phyloP scores from a whole-genome alignment of 1,140 invertebrate genomes.

The Cyclargus thomasi region DNA sequence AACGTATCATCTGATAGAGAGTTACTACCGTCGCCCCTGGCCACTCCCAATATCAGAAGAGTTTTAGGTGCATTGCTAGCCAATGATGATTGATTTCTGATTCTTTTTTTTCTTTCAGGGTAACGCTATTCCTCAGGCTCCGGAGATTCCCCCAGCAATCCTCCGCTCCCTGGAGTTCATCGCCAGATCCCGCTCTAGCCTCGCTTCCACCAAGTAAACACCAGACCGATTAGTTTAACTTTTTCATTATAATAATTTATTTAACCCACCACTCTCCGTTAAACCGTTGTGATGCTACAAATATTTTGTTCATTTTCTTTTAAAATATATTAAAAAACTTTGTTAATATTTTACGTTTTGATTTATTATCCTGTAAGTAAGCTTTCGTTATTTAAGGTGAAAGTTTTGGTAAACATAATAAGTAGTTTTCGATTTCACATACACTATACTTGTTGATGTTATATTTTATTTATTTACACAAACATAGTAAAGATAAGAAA shows the following conservation, averaged over 20 bases:
- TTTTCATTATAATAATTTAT: not conserved
- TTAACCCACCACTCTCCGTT: not conserved
- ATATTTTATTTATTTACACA: no score
- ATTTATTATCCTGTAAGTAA: not conserved
- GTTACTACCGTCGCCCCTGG: no score
- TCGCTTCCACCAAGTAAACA: not conserved
- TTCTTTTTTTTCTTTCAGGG: conserved; percentile 45
- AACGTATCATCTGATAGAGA: no score
- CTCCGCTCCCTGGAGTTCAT: conserved; percentile 64
- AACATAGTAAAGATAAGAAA: no score
- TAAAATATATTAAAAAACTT: not conserved
- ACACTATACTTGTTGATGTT: no score
- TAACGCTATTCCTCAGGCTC: conserved; percentile 66
- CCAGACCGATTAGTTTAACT: not conserved
- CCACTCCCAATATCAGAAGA: no score
- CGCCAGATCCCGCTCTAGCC: conserved; percentile 30
- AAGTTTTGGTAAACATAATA: no score
- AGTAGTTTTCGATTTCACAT: no score
- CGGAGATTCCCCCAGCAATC: conserved; percentile 65
- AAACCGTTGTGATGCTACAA: not conserved
- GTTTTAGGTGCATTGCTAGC: no score
- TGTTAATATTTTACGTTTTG: not conserved
- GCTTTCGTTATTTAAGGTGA: no score
- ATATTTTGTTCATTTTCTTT: not conserved
- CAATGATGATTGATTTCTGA: no score